phyloP scores from a whole-genome alignment of 2,797 vertebrate genomes.

The Erpetoichthys calabaricus region DNA sequence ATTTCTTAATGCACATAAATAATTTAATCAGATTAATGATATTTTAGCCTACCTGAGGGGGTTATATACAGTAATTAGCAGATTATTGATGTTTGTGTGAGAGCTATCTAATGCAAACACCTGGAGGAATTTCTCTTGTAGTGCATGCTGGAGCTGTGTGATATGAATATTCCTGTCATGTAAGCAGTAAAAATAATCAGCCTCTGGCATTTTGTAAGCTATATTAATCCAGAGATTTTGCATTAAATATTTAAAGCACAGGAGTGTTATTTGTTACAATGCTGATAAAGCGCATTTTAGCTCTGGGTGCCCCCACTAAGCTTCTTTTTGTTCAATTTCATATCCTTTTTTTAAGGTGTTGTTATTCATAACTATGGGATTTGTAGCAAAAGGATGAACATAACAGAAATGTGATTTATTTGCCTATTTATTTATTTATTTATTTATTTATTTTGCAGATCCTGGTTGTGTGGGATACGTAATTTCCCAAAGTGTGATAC shows the following conservation, averaged over 20 bases:
- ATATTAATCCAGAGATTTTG: conserved; percentile 68
- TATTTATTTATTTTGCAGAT: no score
- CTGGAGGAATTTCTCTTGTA: conserved; percentile 52
- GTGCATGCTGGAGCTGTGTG: conserved; percentile 42
- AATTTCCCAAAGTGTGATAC: no score
- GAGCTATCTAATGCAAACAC: conserved; percentile 54
- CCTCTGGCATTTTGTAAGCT: conserved; percentile 65
- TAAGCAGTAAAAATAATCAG: conserved; percentile 77
- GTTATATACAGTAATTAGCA: conserved; percentile 42
- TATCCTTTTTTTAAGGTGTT: conserved; percentile 24
- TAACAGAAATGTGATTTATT: no score
- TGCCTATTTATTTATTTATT: no score
- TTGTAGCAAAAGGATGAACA: neutral
- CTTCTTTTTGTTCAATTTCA: conserved; percentile 16
- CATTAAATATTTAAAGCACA: conserved; percentile 82
- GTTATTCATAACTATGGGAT: conserved; percentile 19
- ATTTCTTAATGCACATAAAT: conserved; percentile 45
- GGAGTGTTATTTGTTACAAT: conserved; percentile 71
- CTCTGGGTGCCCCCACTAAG: conserved; percentile 22
- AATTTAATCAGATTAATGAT: conserved; percentile 59
- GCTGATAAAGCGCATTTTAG: conserved; percentile 43
- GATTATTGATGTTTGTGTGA: conserved; percentile 42
- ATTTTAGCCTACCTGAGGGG: conserved; percentile 49
- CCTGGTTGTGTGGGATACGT: no score
- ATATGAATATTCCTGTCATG: conserved; percentile 72